phyloP scores from a whole-genome alignment of 2,888 invertebrate species.

The Notodonta dromedarius region DNA sequence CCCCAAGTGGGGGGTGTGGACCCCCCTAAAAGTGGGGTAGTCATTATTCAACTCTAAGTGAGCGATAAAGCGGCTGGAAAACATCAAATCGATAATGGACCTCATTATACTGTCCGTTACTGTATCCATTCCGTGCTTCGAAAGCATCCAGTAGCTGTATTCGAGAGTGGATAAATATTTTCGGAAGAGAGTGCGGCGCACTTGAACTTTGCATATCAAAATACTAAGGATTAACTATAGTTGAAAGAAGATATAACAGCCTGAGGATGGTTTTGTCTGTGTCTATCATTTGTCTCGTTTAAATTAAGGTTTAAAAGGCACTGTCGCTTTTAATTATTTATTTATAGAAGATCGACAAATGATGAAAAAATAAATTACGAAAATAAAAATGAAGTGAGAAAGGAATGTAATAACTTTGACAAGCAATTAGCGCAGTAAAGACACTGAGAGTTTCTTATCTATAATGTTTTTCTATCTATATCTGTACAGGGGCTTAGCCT shows the following conservation, averaged over 20 bases:
- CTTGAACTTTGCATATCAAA: conserved; percentile 2
- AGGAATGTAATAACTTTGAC: too few species aligned
- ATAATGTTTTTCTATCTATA: too few species aligned
- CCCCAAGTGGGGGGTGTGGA: too few species aligned
- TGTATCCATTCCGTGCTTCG: conserved; percentile 6
- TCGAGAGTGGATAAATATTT: conserved; percentile 11
- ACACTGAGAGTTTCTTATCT: too few species aligned
- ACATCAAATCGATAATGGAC: conserved; percentile 43
- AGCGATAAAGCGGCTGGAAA: conserved; percentile 41
- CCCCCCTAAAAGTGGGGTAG: conserved; percentile 19
- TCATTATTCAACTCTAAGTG: conserved; percentile 42
- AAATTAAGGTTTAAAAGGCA: too few species aligned
- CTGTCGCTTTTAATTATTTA: too few species aligned
- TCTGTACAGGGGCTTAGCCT: too few species aligned
- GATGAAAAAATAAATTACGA: too few species aligned
- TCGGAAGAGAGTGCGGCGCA: not conserved
- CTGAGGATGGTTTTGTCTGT: not conserved
- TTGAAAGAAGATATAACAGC: not conserved
- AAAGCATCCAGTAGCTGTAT: not conserved
- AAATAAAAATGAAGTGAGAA: too few species aligned
- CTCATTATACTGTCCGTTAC: conserved; percentile 33
- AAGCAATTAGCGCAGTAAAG: too few species aligned
- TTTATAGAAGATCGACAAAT: too few species aligned
- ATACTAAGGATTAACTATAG: not conserved
- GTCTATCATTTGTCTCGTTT: too few species aligned